A percentile compares a stretch with the other conserved stretches of the same genome.
Conservation (phyloP, 2,113 vertebrate species). For the Verasper variegatus region DNA sequence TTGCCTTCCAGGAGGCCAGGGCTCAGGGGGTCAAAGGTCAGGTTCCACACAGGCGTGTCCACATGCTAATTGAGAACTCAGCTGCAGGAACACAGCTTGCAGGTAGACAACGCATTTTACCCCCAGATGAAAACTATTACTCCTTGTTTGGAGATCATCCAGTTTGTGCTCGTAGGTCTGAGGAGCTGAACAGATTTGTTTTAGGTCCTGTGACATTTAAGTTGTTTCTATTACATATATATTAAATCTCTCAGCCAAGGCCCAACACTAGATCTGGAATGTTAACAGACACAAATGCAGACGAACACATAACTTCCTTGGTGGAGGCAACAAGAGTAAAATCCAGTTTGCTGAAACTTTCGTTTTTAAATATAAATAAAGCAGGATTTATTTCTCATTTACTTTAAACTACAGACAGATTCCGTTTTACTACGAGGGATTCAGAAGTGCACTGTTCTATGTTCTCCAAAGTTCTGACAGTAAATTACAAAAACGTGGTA, state of each 20-base stretch:
- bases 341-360: too few species aligned
- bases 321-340: too few species aligned
- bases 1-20: constrained; percentile 1
- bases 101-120: constrained; percentile 58
- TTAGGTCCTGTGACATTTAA: too few species aligned
- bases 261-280: too few species aligned
- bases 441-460: background rate
- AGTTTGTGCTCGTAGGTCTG: background rate
- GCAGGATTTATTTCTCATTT: background rate
- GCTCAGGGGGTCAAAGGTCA: constrained; percentile 69
- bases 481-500: background rate
- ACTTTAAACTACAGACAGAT: background rate
- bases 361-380: too few species aligned
- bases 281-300: too few species aligned
- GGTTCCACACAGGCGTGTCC: constrained; percentile 64
- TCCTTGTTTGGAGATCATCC: background rate
- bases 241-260: too few species aligned
- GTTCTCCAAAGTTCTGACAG: background rate
- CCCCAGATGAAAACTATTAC: constrained; percentile 3
- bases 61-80: constrained; percentile 74
- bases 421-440: background rate
- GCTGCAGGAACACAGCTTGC: constrained; percentile 70
- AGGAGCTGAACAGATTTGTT: too few species aligned
- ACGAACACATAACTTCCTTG: too few species aligned
- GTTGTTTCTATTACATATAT: too few species aligned